A percentile compares a stretch with the other conserved stretches of the same genome.
phyloP scores from a whole-genome alignment of 2,888 invertebrate species.

The Ophion obscuratus region DNA sequence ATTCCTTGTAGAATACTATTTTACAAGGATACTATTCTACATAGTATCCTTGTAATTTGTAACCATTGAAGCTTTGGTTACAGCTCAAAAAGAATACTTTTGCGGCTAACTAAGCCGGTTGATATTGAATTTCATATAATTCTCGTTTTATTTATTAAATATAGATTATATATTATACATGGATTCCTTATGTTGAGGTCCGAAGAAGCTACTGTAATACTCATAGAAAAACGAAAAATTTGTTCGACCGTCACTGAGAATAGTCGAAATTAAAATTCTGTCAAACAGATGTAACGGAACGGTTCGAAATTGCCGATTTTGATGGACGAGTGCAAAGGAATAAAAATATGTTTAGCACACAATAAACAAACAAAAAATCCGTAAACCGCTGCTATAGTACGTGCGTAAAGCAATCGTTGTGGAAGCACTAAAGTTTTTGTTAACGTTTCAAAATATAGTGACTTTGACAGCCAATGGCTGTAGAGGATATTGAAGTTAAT shows the following conservation, averaged over 20 bases:
- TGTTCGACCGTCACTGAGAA: too few species aligned
- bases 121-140: not conserved
- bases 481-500: slow-evolving; percentile 11
- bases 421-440: too few species aligned
- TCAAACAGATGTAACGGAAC: not conserved
- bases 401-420: too few species aligned
- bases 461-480: not conserved
- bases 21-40: too few species aligned
- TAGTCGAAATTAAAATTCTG: too few species aligned
- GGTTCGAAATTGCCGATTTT: not conserved
- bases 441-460: slow-evolving; percentile 42
- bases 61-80: slow-evolving; percentile 30
- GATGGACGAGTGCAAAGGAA: too few species aligned
- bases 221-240: too few species aligned
- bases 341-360: too few species aligned
- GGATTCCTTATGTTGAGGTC: not conserved
- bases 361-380: too few species aligned
- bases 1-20: not conserved
- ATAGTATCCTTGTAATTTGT: not conserved
- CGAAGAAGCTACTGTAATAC: not conserved
- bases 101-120: not conserved
- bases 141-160: not conserved
- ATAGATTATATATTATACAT: not conserved
- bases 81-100: not conserved
- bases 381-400: too few species aligned